A percentile compares a stretch with the other conserved stretches of the same genome.
phyloP scores from a whole-genome alignment of 2,797 vertebrate genomes.

The Leptodactylus fallax region DNA sequence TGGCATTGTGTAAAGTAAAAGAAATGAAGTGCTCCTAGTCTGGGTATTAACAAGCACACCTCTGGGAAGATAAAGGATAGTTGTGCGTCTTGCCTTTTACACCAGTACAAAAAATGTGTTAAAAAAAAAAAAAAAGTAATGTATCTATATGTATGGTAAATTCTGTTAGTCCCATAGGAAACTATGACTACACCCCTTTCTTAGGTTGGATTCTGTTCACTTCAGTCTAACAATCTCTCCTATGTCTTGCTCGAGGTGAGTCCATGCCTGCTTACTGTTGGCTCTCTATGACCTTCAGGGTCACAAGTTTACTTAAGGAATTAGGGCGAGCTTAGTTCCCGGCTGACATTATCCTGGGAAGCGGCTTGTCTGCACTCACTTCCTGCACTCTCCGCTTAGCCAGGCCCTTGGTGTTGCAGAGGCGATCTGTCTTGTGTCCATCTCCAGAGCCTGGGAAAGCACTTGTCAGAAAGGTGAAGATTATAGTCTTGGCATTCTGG shows the following conservation, averaged over 20 bases:
- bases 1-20: not conserved
- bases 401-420: conserved; percentile 67
- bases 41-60: too few relatives aligned
- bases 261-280: conserved; percentile 18
- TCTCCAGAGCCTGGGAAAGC: conserved; percentile 69
- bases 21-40: not conserved
- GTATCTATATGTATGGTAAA: too few relatives aligned
- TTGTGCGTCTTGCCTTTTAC: too few relatives aligned
- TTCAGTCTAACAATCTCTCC: not conserved
- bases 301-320: conserved; percentile 24
- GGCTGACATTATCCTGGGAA: conserved; percentile 61
- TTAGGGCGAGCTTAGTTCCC: not conserved
- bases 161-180: not conserved
- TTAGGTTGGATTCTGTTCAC: not conserved
- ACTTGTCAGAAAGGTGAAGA: conserved; percentile 65
- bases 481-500: conserved; percentile 62
- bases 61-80: too few relatives aligned
- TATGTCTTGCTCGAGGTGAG: not conserved
- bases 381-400: conserved; percentile 71
- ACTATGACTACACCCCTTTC: not conserved
- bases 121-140: too few relatives aligned
- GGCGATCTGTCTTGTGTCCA: conserved; percentile 65
- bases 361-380: conserved; percentile 67
- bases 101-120: too few relatives aligned
- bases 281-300: not conserved